phyloP scores from a whole-genome alignment of 2,113 vertebrate species.

The Xiphophorus maculatus region DNA sequence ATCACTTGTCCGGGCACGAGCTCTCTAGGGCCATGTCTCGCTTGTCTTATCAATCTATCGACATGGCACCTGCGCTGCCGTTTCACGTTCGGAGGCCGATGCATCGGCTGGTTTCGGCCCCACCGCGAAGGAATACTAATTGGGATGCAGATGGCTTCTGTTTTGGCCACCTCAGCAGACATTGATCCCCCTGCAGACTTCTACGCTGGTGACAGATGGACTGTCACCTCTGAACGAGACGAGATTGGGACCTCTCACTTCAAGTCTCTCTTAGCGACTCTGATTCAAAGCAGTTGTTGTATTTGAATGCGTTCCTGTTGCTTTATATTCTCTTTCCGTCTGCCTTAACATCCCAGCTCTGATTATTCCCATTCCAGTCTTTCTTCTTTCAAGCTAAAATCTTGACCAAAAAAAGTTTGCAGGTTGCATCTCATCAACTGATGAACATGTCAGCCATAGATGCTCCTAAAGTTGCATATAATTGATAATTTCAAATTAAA shows the following conservation, averaged over 20 bases:
- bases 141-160: constrained; percentile 76
- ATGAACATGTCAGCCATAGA: constrained; percentile 8
- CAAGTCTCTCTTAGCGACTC: constrained; percentile 49
- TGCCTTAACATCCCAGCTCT: constrained; percentile 11
- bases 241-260: constrained; percentile 62
- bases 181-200: constrained; percentile 79
- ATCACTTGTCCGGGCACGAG: constrained; percentile 50
- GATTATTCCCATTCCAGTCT: not conserved
- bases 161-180: constrained; percentile 81
- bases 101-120: constrained; percentile 43
- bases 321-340: constrained; percentile 15
- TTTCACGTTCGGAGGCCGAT: constrained; percentile 49
- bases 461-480: not conserved
- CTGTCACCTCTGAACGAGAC: constrained; percentile 74
- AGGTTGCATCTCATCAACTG: constrained; percentile 17
- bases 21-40: constrained; percentile 62
- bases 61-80: constrained; percentile 64
- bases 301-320: not conserved
- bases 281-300: constrained; percentile 17
- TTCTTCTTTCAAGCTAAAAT: constrained; percentile 1
- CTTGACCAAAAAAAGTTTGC: constrained; percentile 18
- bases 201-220: constrained; percentile 72
- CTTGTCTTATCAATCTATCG: constrained; percentile 83
- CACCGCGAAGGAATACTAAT: constrained; percentile 78
- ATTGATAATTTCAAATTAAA: constrained; percentile 20